A percentile compares a stretch with the other conserved stretches of the same genome.
Conservation (phyloP, 2,797 vertebrate genomes). For the Leptoclinus maculatus region DNA sequence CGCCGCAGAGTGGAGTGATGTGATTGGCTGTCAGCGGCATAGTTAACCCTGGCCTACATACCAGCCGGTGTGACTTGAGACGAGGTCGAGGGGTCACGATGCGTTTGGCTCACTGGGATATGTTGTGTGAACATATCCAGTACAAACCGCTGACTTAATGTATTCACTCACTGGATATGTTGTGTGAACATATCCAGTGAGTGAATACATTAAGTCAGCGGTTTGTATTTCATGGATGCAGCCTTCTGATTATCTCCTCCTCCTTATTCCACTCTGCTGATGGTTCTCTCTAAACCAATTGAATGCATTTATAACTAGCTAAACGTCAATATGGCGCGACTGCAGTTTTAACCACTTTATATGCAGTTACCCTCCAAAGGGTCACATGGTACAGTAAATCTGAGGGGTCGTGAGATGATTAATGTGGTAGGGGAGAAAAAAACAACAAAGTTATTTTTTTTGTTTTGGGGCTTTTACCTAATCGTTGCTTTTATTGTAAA, state of each 20-base stretch:
- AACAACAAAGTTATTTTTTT: not conserved
- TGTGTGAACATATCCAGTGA: not conserved
- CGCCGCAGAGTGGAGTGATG: not conserved
- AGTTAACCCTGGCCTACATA: conserved; percentile 44
- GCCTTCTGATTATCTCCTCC: not conserved
- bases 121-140: not conserved
- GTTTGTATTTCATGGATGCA: not conserved
- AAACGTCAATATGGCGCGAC: not conserved
- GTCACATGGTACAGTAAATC: not conserved
- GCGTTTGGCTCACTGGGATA: conserved; percentile 1
- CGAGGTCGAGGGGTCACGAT: not conserved
- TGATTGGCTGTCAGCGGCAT: conserved; percentile 16
- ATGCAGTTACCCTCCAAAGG: not conserved
- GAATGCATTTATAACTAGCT: not conserved
- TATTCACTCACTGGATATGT: conserved; percentile 10
- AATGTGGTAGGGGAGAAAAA: not conserved
- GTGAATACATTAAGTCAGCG: not conserved
- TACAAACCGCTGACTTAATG: too few species aligned
- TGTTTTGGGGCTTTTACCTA: not conserved
- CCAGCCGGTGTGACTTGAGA: conserved; percentile 28
- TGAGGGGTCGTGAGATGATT: not conserved
- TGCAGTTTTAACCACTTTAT: not conserved
- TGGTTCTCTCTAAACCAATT: not conserved
- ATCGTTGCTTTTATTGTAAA: not conserved
- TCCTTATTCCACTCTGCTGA: not conserved